Percentiles rank a stretch among this genome's conserved stretches.
phyloP scores from a whole-genome alignment of 2,113 vertebrate species.

The Hypocryptadius cinnamomeus region DNA sequence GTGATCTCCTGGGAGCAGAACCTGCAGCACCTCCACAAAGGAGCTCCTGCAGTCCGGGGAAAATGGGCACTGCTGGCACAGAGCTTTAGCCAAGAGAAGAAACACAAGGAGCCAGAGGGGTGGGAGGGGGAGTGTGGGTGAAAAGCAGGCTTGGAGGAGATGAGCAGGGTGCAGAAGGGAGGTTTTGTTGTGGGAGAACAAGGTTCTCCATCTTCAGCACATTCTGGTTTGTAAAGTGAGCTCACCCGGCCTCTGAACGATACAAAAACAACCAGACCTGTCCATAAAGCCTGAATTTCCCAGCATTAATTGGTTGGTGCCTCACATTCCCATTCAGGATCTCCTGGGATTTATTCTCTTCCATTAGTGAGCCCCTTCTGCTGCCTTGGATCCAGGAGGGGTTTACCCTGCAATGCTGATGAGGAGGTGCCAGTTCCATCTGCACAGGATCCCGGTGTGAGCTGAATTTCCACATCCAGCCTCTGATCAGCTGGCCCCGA shows the following conservation, averaged over 20 bases:
- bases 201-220: background rate
- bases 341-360: background rate
- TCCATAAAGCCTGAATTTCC: background rate
- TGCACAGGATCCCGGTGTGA: background rate
- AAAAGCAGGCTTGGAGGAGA: background rate
- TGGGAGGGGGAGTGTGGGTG: background rate
- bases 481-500: background rate
- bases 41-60: accelerated
- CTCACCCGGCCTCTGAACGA: background rate
- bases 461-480: background rate
- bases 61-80: background rate
- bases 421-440: background rate
- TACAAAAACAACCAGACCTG: background rate
- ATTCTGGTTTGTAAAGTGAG: background rate
- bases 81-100: background rate
- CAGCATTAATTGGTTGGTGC: background rate
- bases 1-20: background rate
- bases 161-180: background rate
- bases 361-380: background rate
- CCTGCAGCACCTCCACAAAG: background rate
- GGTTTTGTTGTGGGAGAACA: background rate
- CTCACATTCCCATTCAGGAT: background rate
- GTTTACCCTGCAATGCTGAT: background rate
- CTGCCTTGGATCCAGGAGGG: background rate
- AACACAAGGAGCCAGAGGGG: background rate